Percentiles rank a stretch among this genome's conserved stretches.
Evolutionary conservation across 2,113 vertebrate species (phyloP).

Genomic region (Circaetus gallicus): DNA sequence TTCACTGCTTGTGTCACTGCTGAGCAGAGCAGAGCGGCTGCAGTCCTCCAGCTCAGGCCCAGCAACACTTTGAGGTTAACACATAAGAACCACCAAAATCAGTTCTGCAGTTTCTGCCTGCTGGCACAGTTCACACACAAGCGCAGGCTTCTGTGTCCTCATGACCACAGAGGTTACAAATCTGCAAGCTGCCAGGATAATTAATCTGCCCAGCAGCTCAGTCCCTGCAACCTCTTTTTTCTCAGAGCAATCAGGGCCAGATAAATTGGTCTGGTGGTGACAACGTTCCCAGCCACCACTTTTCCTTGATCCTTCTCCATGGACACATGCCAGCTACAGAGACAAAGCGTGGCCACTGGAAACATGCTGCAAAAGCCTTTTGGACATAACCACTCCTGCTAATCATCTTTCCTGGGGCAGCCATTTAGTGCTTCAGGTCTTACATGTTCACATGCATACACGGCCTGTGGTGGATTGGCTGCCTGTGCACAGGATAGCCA

Average conservation of each 20-base stretch:
- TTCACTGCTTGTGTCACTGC: neutral
- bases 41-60: neutral
- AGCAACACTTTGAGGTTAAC: neutral
- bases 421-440: neutral
- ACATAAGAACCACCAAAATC: rapidly evolving
- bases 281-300: neutral
- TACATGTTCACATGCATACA: rapidly evolving
- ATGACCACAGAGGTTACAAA: neutral
- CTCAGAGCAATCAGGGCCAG: neutral
- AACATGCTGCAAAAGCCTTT: neutral
- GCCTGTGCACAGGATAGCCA: neutral
- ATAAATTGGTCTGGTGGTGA: neutral
- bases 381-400: rapidly evolving
- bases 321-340: neutral
- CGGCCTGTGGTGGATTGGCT: rapidly evolving
- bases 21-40: neutral
- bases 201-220: neutral
- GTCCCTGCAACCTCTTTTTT: neutral
- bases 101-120: neutral
- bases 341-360: neutral
- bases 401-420: neutral
- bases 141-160: neutral
- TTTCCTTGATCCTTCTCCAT: neutral
- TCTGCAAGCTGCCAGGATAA: neutral
- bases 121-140: neutral